phyloP scores from a whole-genome alignment of 2,797 vertebrate genomes.

The Amblyraja radiata region DNA sequence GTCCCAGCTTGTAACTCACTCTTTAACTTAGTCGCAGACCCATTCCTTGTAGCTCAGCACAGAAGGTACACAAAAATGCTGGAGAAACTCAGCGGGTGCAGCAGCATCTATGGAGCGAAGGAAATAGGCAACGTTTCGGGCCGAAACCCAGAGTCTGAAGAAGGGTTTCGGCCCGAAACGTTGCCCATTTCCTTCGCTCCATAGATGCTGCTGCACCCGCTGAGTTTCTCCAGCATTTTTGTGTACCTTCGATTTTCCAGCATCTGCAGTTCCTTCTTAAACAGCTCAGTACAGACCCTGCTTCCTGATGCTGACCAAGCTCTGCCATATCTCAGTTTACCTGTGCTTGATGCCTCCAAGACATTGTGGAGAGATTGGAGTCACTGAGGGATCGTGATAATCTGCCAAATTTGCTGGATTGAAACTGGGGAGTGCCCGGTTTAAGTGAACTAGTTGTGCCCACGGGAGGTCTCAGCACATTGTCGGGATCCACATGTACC shows the following conservation, averaged over 20 bases:
- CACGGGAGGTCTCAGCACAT: conserved; percentile 23
- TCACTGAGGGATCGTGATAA: not conserved
- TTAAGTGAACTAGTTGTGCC: conserved; percentile 39
- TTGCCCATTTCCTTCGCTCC: too few relatives aligned
- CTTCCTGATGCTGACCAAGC: not conserved
- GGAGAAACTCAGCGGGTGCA: too few relatives aligned
- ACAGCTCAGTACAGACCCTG: not conserved
- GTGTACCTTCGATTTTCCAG: too few relatives aligned
- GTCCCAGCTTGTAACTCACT: not conserved
- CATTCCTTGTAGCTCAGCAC: not conserved
- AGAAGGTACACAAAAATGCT: too few relatives aligned
- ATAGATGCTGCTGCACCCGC: too few relatives aligned
- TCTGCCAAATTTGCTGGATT: not conserved
- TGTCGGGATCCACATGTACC: conserved; percentile 48
- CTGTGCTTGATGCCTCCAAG: not conserved
- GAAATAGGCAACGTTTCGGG: too few relatives aligned
- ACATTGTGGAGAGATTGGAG: not conserved
- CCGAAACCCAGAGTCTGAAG: too few relatives aligned
- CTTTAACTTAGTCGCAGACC: not conserved
- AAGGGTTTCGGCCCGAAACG: too few relatives aligned
- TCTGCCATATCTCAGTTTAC: not conserved
- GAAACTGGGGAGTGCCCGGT: not conserved
- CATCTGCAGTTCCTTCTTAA: too few relatives aligned
- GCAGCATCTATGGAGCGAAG: too few relatives aligned
- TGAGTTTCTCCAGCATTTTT: too few relatives aligned